These are phyloP conservation scores for Beris chalybata DNA, from an alignment of 2,888 invertebrate species.

Conservation along the genomic window DNA sequence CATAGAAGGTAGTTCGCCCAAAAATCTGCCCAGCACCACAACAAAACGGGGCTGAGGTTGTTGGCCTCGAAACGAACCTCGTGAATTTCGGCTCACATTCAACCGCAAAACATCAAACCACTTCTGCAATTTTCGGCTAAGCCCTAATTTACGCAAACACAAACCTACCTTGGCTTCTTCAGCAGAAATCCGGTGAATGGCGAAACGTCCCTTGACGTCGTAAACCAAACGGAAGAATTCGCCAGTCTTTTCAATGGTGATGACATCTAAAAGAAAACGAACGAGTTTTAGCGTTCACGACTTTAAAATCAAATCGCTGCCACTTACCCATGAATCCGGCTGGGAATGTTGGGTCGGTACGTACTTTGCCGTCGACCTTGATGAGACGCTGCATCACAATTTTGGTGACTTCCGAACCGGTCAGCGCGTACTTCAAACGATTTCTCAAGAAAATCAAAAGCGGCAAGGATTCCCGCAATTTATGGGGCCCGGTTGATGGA, in stretches of 20 bases:
- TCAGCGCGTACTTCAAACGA: conserved; percentile 96
- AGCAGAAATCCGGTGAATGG: conserved; percentile 93
- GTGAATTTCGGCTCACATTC: too few relatives aligned
- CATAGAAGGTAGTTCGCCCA: too few relatives aligned
- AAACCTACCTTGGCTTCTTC: conserved; percentile 91
- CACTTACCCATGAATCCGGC: conserved; percentile 97
- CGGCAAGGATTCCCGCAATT: conserved; percentile 94
- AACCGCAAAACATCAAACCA: too few relatives aligned
- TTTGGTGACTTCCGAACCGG: conserved; percentile 94
- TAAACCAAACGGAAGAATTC: conserved; percentile 98
- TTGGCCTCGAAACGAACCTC: neutral
- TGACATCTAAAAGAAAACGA: conserved; percentile 74
- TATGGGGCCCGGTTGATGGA: conserved; percentile 97
- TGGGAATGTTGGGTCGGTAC: conserved; percentile 96
- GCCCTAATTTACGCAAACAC: too few relatives aligned
- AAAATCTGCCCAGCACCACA: too few relatives aligned
- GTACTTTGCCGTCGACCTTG: conserved; percentile 97
- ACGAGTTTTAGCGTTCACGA: neutral
- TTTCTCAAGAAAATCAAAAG: conserved; percentile 96
- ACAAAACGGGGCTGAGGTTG: too few relatives aligned
- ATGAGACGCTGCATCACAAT: conserved; percentile 98
- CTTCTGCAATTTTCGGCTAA: neutral
- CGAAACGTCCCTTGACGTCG: conserved; percentile 98
- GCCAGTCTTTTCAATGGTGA: conserved; percentile 96
- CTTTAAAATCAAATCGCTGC: neutral